Evolutionary conservation across 2,113 vertebrate species (phyloP).

Genomic region (human): DNA sequence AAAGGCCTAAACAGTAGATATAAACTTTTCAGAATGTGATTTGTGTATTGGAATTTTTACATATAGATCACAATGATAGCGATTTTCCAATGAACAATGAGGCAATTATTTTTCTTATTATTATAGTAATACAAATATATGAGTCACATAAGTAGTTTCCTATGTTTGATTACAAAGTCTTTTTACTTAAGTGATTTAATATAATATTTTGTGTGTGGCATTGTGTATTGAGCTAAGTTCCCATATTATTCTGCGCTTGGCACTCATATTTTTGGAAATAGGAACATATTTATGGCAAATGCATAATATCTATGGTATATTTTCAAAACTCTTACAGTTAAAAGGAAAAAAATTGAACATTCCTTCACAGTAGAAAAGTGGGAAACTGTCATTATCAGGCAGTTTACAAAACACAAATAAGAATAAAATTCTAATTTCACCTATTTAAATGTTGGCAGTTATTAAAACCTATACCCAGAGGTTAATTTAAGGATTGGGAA

Average conservation of each 20-base stretch:
- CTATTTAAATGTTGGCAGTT: not conserved
- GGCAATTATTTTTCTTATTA: not conserved
- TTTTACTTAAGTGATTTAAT: not conserved
- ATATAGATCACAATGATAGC: not conserved
- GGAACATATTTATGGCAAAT: not conserved
- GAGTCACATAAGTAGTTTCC: not conserved
- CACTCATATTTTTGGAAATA: not conserved
- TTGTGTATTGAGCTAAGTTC: not conserved
- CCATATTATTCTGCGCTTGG: not conserved
- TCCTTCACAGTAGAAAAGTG: not conserved
- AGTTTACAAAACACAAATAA: not conserved
- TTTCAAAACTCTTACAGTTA: not conserved
- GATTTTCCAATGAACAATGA: not conserved
- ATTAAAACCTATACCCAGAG: not conserved
- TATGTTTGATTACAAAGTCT: not conserved
- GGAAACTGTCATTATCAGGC: not conserved
- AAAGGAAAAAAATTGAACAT: constrained; percentile 13
- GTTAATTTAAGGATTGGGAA: not conserved
- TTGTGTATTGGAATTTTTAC: not conserved
- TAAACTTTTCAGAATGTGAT: not conserved
- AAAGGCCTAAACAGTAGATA: constrained; percentile 60
- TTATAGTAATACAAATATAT: not conserved
- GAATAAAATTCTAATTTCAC: not conserved
- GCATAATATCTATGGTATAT: not conserved
- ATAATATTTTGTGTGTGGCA: not conserved